Evolutionary conservation across 2,888 invertebrate genomes (phyloP), one percentile per base, ranked within the genome.

Genomic region (Eupithecia pulchellata): DNA sequence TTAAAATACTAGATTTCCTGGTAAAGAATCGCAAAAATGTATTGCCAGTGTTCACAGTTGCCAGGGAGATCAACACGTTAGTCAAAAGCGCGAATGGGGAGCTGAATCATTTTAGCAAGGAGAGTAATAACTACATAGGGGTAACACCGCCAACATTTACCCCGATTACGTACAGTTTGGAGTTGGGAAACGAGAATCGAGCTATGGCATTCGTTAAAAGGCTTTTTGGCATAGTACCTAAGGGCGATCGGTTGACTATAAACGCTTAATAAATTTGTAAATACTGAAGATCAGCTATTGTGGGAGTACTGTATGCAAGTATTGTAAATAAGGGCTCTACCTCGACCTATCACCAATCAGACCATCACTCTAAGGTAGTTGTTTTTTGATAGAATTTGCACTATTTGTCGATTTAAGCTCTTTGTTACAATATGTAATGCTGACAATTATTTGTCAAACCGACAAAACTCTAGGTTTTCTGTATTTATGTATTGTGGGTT

Each of bases 61-160:
- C 90, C 73, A 72, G 91, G 8, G 92, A 92, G 58, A 89, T 93
- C 0, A 89, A 84, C 30, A 91, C 93, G 0, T 62, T 91, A 4
- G 88, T 92, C 0, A 89, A 83, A 60, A 90, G 87, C 8, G 85
- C 78, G 0, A 88, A 88, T 5, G 89, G 91, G 0, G 90, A 91
- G 62, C 68, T 92, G 2, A 89, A 82, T 30, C 90, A 93, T 58
- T 68, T 81, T 0, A 81, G 83, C 0, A 89, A 83, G 60, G 92
- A 92, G 75, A 82, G 80, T 2, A 91, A 90, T 29, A 89, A 88
- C 29, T 91, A 86, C 58, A 83, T 91, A 32, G 92, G 91, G 0
- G 78, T 84, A 0, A 75, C 77, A 1, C 85, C 89, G 0, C 83
- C 85, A 0, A 64, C 74, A 0, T 52, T 82, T 0, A 75, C 82